Evolutionary conservation across 2,888 invertebrate genomes (phyloP), one percentile per base, ranked within the genome.

Genomic region (Amiota minor): DNA sequence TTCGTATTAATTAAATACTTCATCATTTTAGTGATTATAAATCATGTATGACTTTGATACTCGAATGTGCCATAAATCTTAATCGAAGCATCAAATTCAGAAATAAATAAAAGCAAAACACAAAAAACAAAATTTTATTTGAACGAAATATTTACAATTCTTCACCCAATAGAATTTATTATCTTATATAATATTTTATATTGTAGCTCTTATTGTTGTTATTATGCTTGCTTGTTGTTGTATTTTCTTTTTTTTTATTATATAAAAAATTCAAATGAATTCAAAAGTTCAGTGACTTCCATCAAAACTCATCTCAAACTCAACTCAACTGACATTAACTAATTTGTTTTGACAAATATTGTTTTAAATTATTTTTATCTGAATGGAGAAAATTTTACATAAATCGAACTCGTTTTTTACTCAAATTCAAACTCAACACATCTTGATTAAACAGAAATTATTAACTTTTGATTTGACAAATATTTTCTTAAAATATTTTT

Each of bases 1-100:
- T 76, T 74, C 75, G 77, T 76, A 77, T 77, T 75, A 76, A 77
- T 81, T 76, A 82, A 76, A 59, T 59, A 35, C 59, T 59, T 18
- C 18, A 18, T 11, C 59, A 16, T 20, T 59, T 59, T 59, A 10
- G 11, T 16, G 59, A 20, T 16, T 11, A 59, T 59, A 59, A 59
- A 59, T 59, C 59, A 59, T 6, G 6, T 2, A 6, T 35, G 35
- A 35, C 35, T 35, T 35, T 35, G 35, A 35, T 35, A 35, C 6
- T 35, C n/a, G n/a, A n/a, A n/a, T n/a, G n/a, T 35, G 35, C 35
- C 35, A 35, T 35, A 35, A 35, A 35, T 35, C 35, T 6, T 0
- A 3, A 59, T 9, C 59, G 23, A 59, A 18, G 18, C 18, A 18
- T n/a, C n/a, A 18, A 20, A 9, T 59, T 56, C 4, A 11, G 20